A percentile compares a stretch with the other conserved stretches of the same genome.
phyloP scores from a whole-genome alignment of 1,140 invertebrate species.

The Psilanteris sp. region DNA sequence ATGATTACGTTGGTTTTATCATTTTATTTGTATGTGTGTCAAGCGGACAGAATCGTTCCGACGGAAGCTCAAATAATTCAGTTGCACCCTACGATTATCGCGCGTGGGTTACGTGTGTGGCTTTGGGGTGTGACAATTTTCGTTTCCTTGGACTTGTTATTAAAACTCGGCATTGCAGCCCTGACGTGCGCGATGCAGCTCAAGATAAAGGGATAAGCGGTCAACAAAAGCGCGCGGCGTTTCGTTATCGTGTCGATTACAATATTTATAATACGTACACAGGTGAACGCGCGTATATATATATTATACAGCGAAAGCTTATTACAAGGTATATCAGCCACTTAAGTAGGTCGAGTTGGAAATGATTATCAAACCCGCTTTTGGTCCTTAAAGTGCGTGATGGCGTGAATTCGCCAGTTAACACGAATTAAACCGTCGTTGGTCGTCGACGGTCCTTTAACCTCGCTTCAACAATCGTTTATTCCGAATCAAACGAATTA shows the following conservation, averaged over 20 bases:
- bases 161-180: conserved; percentile 28
- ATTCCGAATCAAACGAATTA: background rate
- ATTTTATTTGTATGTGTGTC: too few species aligned
- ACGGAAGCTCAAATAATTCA: background rate
- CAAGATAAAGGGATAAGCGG: conserved; percentile 57
- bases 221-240: conserved; percentile 47
- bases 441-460: conserved; percentile 22
- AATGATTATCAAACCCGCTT: conserved; percentile 61
- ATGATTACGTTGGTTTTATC: too few species aligned
- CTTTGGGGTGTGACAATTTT: too few species aligned
- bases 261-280: too few species aligned
- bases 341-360: conserved; percentile 61
- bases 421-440: conserved; percentile 24
- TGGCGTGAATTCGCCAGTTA: conserved; percentile 44
- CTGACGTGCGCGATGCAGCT: conserved; percentile 27
- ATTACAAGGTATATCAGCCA: conserved; percentile 50
- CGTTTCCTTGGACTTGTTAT: conserved; percentile 51
- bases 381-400: conserved; percentile 51
- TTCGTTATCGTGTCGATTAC: conserved; percentile 64
- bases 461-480: conserved; percentile 17
- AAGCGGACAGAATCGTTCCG: too few species aligned
- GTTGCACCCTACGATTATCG: background rate
- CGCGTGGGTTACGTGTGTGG: background rate
- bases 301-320: conserved; percentile 47
- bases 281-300: conserved; percentile 12